A percentile compares a stretch with the other conserved stretches of the same genome.
These are phyloP conservation scores for Strix uralensis DNA, from an alignment of 2,113 vertebrate genomes.

Conservation along the genomic window DNA sequence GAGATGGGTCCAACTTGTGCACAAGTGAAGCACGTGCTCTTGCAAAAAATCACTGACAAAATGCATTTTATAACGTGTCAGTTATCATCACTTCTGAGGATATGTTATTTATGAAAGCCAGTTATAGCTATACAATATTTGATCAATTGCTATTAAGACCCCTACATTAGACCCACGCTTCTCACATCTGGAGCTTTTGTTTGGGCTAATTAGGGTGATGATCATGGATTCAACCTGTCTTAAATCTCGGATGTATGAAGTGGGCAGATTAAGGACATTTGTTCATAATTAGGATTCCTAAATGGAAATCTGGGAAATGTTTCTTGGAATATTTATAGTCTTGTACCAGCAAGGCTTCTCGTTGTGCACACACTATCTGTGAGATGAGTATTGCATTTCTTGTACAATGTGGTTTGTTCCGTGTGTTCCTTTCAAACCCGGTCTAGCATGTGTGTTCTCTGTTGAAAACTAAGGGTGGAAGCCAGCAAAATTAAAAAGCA, in stretches of 20 bases:
- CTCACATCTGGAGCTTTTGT: slow-evolving; percentile 47
- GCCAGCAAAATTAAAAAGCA: neutral
- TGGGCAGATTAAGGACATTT: slow-evolving; percentile 42
- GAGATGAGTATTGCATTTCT: neutral
- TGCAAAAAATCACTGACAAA: neutral
- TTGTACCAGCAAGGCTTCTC: neutral
- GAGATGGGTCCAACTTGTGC: neutral
- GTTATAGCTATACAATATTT: neutral
- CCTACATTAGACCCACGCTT: neutral
- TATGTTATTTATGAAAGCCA: neutral
- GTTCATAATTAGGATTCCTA: slow-evolving; percentile 31
- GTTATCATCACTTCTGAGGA: neutral
- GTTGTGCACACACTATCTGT: accelerated
- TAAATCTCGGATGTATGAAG: slow-evolving; percentile 20
- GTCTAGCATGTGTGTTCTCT: neutral
- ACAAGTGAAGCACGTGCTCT: neutral
- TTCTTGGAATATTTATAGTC: slow-evolving; percentile 23
- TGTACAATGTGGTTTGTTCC: neutral
- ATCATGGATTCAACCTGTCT: slow-evolving; percentile 4
- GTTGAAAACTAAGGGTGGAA: neutral
- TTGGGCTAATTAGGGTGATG: slow-evolving; percentile 8
- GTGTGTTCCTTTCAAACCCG: neutral
- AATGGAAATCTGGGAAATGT: slow-evolving; percentile 13
- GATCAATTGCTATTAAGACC: neutral
- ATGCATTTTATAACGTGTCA: neutral